Base-by-base conservation (phyloP, 2,113 vertebrate species). In the Dromas ardeola region DNA sequence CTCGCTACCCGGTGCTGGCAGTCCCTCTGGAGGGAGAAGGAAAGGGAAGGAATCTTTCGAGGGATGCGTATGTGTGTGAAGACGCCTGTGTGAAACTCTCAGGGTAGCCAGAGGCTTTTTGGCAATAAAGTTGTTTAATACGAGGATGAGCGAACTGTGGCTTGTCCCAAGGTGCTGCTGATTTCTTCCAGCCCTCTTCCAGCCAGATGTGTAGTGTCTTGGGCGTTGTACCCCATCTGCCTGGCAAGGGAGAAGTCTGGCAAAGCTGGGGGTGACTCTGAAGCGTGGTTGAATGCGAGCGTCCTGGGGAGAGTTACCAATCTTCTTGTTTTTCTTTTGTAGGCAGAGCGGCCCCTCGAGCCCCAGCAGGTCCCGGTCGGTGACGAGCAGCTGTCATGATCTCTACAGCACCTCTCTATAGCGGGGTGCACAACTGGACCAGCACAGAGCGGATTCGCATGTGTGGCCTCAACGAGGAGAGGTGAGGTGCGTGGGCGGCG, bases 391-490 rank as follows among this genome's bases (percentile, higher is more conserved):
- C 98, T 98, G 98, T 98, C 98, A 98, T 99, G 98, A 98, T 99
- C 98, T 98, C 98, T 95, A 98, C 98, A 16, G 98, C 98, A 96
- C 98, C 98, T 86, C 98, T 98, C 34, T 98, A 98, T 86, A 98
- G 97, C 18, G 93, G 98, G 88, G 98, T 98, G 95, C 98, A 98
- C 95, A 98, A 98, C 97, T 98, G 98, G 97, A 98, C 98, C 93
- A 97, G 98, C 91, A 95, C 97, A 90, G 98, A 98, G 94, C 97
- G 98, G 76, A 98, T 98, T 97, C 98, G 97, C 97, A 98, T 98
- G 98, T 98, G 98, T 92, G 98, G 98, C 96, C 98, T 98, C 98
- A 98, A 98, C 97, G 98, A 98, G 96, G 98, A 99, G 98, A 98
- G 98, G 98, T 99, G 97, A 98, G 98, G 97, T 96, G 95, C 81